Conservation (phyloP, 2,113 vertebrate genomes). For the Labrus mixtus region DNA sequence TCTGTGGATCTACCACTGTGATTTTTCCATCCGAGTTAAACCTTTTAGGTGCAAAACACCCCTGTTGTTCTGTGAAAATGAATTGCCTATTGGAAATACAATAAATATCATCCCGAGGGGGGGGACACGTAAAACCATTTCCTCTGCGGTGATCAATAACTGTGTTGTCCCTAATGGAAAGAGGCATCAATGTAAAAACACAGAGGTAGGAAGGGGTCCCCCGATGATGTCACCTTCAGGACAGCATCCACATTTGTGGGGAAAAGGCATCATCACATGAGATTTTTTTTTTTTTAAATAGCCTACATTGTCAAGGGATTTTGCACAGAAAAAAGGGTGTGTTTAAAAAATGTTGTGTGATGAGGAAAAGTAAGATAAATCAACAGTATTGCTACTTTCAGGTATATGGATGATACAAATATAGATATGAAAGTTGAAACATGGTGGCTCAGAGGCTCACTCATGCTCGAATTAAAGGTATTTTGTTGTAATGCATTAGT, state of each 20-base stretch:
- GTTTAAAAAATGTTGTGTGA: no score
- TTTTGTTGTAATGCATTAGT: not conserved
- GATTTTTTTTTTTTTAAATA: not conserved
- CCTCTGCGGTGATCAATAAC: not conserved
- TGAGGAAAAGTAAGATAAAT: no score
- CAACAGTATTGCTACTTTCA: no score
- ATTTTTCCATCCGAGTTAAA: conserved; percentile 16
- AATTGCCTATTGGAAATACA: conserved; percentile 12
- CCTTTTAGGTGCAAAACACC: not conserved
- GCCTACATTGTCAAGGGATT: not conserved
- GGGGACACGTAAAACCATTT: not conserved
- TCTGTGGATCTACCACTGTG: not conserved
- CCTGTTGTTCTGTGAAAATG: not conserved
- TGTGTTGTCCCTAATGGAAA: not conserved
- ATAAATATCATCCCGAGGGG: not conserved
- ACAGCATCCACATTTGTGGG: conserved; percentile 19
- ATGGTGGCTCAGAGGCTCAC: not conserved
- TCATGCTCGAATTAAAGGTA: not conserved
- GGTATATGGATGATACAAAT: not conserved
- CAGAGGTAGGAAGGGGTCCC: conserved; percentile 4
- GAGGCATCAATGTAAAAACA: not conserved
- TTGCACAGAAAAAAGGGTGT: no score
- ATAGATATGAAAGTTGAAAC: not conserved
- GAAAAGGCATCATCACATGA: not conserved
- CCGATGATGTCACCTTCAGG: conserved; percentile 41